A percentile compares a stretch with the other conserved stretches of the same genome.
Conservation (phyloP, 1,140 invertebrate genomes). For the Drosophila tropicalis region DNA sequence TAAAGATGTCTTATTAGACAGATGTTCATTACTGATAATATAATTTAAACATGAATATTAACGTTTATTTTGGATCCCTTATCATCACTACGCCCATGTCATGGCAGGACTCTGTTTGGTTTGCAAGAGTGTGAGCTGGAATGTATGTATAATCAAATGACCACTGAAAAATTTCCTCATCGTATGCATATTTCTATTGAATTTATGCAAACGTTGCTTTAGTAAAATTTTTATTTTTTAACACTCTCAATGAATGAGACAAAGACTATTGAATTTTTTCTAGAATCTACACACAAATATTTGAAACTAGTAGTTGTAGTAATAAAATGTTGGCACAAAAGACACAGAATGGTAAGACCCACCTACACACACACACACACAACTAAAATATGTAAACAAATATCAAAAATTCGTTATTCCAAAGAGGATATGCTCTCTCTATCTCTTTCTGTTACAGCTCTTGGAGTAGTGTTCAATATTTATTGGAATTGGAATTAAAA, state of each 20-base stretch:
- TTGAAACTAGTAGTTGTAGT: not conserved
- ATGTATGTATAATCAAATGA: slow-evolving; percentile 38
- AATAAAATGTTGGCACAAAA: slow-evolving; percentile 49
- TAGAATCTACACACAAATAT: not conserved
- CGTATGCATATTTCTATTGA: slow-evolving; percentile 63
- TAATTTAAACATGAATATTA: too few relatives aligned
- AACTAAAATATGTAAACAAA: not conserved
- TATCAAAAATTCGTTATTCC: not conserved
- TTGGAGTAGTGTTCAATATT: not conserved
- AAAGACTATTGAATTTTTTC: slow-evolving; percentile 38
- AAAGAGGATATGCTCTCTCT: too few relatives aligned
- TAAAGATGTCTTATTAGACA: too few relatives aligned
- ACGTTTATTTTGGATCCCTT: too few relatives aligned
- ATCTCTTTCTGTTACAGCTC: too few relatives aligned
- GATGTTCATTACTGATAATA: too few relatives aligned
- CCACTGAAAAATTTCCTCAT: slow-evolving; percentile 17
- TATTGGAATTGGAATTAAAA: not conserved
- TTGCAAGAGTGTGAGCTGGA: slow-evolving; percentile 13
- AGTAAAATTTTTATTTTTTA: slow-evolving; percentile 53
- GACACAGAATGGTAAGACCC: slow-evolving; percentile 11
- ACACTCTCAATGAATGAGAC: slow-evolving; percentile 39
- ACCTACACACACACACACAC: not conserved
- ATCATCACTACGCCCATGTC: not conserved
- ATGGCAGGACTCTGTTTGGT: not conserved
- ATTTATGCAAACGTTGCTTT: slow-evolving; percentile 53